phyloP scores from a whole-genome alignment of 2,113 vertebrate genomes.

The Poeciliopsis occidentalis region DNA sequence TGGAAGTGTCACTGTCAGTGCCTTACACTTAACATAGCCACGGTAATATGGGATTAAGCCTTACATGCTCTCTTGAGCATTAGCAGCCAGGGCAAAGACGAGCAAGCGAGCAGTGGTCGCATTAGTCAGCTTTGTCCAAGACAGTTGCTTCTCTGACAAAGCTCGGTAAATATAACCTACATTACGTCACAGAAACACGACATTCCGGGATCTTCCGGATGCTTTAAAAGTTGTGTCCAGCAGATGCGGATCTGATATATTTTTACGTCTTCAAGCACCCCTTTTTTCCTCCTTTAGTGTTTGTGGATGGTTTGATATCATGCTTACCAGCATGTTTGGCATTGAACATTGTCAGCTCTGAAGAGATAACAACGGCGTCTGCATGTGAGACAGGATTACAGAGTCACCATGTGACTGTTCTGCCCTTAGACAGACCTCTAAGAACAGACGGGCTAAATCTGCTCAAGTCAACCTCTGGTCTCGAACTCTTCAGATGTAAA shows the following conservation, averaged over 20 bases:
- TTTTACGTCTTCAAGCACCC: background rate
- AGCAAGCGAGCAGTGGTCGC: constrained; percentile 46
- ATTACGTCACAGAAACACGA: constrained; percentile 11
- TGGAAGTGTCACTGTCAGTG: constrained; percentile 73
- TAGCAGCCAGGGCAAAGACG: constrained; percentile 46
- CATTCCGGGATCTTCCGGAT: background rate
- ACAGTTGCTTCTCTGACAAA: constrained; percentile 25
- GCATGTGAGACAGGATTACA: constrained; percentile 77
- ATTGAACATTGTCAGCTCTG: constrained; percentile 36
- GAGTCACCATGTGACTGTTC: constrained; percentile 72
- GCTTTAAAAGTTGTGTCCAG: background rate
- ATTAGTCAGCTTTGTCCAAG: constrained; percentile 59
- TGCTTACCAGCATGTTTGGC: constrained; percentile 52
- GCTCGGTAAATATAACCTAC: constrained; percentile 34
- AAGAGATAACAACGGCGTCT: constrained; percentile 55
- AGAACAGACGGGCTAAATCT: constrained; percentile 60
- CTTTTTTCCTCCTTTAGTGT: constrained; percentile 24
- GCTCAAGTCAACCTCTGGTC: constrained; percentile 35
- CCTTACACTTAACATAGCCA: constrained; percentile 76
- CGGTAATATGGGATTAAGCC: constrained; percentile 71
- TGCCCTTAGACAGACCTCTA: constrained; percentile 67
- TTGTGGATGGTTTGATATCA: constrained; percentile 19
- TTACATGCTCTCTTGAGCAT: constrained; percentile 39
- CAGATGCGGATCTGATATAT: background rate
- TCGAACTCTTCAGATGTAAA: constrained; percentile 31